Evolutionary conservation across 1,140 invertebrate genomes (phyloP), one percentile per base, ranked within the genome.

Genomic region (Cepaea nemoralis): DNA sequence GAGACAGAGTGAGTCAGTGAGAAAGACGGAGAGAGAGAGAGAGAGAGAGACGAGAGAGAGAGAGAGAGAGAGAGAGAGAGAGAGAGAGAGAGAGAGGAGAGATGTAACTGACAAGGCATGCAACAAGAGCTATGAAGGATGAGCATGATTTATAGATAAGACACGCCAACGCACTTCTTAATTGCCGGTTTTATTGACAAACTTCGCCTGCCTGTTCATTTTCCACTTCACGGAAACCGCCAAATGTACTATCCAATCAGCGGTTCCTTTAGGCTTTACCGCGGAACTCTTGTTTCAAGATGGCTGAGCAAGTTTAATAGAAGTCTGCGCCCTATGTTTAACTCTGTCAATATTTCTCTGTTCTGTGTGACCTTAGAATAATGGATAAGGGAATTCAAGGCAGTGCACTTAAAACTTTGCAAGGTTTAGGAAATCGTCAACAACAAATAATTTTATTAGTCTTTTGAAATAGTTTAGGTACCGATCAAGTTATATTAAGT

Each of bases 11-110:
- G 40, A 35, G 40, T 16, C 66, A 33, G 69, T 27, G 39, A 59
- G 66, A 31, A 50, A 70, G 40, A 48, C 33, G 27, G 48, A 71
- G 67, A 33, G 77, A 5, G 16, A 80, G n/a, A 48, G 40, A 80
- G 66, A 70, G 37, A 45, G 40, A 70, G 31, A 69, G 1, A 6
- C 2, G 31, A 48, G n/a, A n/a, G n/a, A n/a, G n/a, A n/a, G n/a
- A n/a, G n/a, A n/a, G 42, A 40, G 42, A 31, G 50, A 40, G 27
- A 33, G 35, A 55, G 8, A 33, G 63, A 35, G 31, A 33, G 63
- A 31, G 39, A 67, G 45, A 48, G 27, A 31, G 55, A 59, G 22
- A 59, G 55, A 24, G 22, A 24, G 5, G 8, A 59, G 55, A 59
- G 55, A 59, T 10, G 19, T 55, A 14, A 66, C 14, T 19, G 16